These are phyloP conservation scores for Chlorodrepanis virens DNA, from an alignment of 2,113 vertebrate species.

Conservation along the genomic window DNA sequence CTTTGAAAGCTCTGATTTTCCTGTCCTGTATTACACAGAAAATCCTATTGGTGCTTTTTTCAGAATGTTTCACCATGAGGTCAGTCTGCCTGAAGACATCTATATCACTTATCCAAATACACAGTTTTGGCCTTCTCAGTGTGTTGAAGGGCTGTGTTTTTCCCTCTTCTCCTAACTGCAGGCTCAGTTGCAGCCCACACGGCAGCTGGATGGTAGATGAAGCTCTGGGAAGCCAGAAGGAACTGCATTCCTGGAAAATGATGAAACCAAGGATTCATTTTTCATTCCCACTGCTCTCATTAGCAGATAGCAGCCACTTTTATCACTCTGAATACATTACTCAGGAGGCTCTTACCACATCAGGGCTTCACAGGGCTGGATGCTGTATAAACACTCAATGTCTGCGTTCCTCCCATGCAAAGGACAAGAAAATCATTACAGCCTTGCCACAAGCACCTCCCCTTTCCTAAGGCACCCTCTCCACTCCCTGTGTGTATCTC, in stretches of 20 bases:
- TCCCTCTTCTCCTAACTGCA: neutral
- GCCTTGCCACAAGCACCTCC: neutral
- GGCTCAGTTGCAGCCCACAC: neutral
- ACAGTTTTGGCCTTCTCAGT: neutral
- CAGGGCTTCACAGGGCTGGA: neutral
- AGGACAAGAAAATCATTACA: constrained; percentile 27
- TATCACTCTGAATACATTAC: neutral
- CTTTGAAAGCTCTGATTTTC: neutral
- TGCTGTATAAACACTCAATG: neutral
- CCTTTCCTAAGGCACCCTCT: constrained; percentile 10
- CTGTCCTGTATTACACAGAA: neutral
- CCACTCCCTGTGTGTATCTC: neutral
- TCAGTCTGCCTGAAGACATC: neutral
- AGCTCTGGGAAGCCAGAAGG: constrained; percentile 11
- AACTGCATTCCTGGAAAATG: constrained; percentile 37
- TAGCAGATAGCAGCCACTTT: constrained; percentile 17
- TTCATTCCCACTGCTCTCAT: neutral
- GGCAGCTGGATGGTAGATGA: neutral
- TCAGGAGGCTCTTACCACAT: neutral
- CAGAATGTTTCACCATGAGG: neutral
- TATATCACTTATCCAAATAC: rapidly evolving
- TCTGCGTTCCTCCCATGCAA: neutral
- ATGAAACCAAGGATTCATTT: constrained; percentile 35
- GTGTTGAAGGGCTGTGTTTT: neutral
- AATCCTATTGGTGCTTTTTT: neutral